Evolutionary conservation across 2,797 vertebrate genomes (phyloP).

Genomic region (Alfaro cultratus): DNA sequence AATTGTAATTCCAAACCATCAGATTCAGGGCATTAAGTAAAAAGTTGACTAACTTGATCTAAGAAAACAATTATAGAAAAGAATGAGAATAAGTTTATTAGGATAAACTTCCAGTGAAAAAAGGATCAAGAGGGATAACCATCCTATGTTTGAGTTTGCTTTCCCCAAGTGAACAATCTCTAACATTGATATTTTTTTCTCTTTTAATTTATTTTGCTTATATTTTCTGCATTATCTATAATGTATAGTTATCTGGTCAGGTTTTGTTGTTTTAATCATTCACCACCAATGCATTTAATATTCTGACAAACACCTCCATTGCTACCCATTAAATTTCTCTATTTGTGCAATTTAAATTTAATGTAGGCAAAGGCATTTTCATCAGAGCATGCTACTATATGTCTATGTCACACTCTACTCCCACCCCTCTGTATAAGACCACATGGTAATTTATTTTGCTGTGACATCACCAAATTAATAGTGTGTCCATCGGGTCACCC

Average conservation of each 20-base stretch:
- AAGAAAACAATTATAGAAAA: neutral
- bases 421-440: neutral
- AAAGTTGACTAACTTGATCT: neutral
- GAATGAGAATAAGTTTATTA: neutral
- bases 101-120: neutral
- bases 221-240: neutral
- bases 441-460: neutral
- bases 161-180: neutral
- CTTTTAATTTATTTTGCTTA: neutral
- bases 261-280: neutral
- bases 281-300: neutral
- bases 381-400: neutral
- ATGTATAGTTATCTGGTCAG: neutral
- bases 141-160: neutral
- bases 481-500: neutral
- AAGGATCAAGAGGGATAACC: neutral
- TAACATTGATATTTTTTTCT: neutral
- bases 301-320: neutral
- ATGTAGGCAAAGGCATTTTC: neutral
- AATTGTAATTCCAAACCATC: neutral
- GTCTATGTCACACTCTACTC: neutral
- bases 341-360: neutral
- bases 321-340: neutral
- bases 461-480: neutral
- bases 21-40: neutral